Evolutionary conservation across 2,797 vertebrate species (phyloP), one percentile per base, ranked within the genome.

Genomic region (Oreortyx pictus): DNA sequence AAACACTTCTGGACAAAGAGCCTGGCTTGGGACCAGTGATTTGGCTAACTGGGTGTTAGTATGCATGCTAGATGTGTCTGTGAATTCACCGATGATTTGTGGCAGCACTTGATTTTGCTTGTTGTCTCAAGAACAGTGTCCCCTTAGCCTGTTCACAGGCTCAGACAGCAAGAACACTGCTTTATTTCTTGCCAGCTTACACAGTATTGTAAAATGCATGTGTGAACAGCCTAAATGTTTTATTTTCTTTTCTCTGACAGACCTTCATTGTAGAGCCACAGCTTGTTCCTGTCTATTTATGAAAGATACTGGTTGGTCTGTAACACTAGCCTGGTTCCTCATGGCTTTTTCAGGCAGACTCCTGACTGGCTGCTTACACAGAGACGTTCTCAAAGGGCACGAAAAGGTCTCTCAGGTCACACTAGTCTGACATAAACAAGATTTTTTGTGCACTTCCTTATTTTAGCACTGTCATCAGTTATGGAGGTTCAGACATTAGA

Each of bases 401-500:
- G 39, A 23, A 92, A 93, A 92, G 68, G 62, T 83, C 73, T 83
- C 73, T 92, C 75, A 15, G 35, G 39, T 94, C 46, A 78, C 60
- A 24, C 17, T 44, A 41, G 31, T 25, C 46, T 78, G 46, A 68
- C 17, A 81, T 15, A 90, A 90, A 71, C 25, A 82, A 49, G 11
- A 56, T 41, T 71, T 77, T 91, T 77, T 46, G 2, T 47, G 90
- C 57, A 49, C 27, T 87, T 89, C 75, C 46, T 54, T 62, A 31
- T 64, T 82, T 94, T 49, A 81, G 6, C 19, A 46, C 50, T 81
- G 54, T 70, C 29, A 75, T 41, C 27, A 72, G 15, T 60, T 85
- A 47, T 8, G 47, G 23, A 10, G 39, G 29, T 74, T 86, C 3
- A 20, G 79, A 79, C 1, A 0, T 44, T 31, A 66, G 31, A 41